Base-by-base conservation (phyloP, 2,888 invertebrate genomes). In the Neoitamus cyanurus region DNA sequence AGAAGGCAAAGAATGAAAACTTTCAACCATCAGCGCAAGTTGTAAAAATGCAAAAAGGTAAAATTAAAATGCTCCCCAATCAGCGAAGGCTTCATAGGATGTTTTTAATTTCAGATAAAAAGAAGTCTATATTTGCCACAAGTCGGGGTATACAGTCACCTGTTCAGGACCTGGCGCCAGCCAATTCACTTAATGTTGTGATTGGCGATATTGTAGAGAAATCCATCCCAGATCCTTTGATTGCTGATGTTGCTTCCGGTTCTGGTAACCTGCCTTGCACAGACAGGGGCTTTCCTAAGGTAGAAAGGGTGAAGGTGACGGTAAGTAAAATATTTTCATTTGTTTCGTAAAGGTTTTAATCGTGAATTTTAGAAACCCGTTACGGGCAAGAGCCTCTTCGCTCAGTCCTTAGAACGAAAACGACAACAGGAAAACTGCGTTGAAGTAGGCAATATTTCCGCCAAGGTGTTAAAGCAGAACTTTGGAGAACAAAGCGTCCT, bases 21-120 rank as follows among this genome's bases (percentile, higher is more conserved):
- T 90, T 94, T 83, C 92, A 93, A 85, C 94, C 95, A 2, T 93
- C 95, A 0, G 95, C 95, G 0, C 93, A 93, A 88, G 92, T 85
- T 92, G 93, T 90, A 87, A 89, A 88, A 85, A 83, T 89, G n/a
- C 88, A 89, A 0, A 89, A 88, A 87, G 88, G 91, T 90, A 85
- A 86, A 46, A 37, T 13, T 4, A 30, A 13, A 37, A 1, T 2
- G 37, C 9, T 0, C 6, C n/a, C n/a, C 5, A 20, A 15, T 9
- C 20, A 11, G 31, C 11, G 4, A 20, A 84, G 9, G 30, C 20
- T 31, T 3, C n/a, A 42, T 4, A 48, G n/a, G n/a, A 30, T 37
- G 20, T 28, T 70, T 34, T 72, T 25, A 85, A 73, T 85, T 85
- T 37, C 83, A 90, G 90, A 87, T 20, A 86, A 88, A 0, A 89